Evolutionary conservation across 1,140 invertebrate species (phyloP), one percentile per base, ranked within the genome.

Genomic region (Drosophila tropicalis): DNA sequence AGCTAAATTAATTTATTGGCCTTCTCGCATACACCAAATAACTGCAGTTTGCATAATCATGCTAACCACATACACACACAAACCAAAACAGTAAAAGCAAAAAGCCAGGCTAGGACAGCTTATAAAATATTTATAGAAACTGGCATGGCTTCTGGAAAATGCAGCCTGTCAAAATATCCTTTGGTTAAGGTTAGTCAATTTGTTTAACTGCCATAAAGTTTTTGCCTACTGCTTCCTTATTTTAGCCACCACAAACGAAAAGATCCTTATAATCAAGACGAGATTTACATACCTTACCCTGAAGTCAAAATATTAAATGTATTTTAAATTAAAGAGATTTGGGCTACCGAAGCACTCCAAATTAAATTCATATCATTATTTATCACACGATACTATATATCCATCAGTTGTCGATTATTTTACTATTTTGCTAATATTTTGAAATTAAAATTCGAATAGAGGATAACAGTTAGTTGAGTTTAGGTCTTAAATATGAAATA

Each of bases 1-100:
- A 67, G 81, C 84, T 72, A 89, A 90, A 89, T 89, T 89, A 89
- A 89, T 89, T 89, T 89, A 89, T 89, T 89, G 85, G 85, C 81
- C 74, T 84, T 64, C 81, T 74, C 70, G 68, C 80, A 89, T 89
- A 75, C 74, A 61, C 77, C 77, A 79, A 84, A 90, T 84, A 84
- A 72, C 81, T 90, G 77, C 84, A 90, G 85, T 79, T 89, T 89
- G 85, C 85, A 90, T 89, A 87, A 87, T 89, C 84, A 87, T 68
- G 73, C 22, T 58, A 63, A 9, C 39, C 51, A 71, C 29, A 67
- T 63, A 70, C 62, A 71, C 62, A 69, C 15, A 55, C 47, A 56
- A 41, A 56, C 17, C 25, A 22, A 34, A 13, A 6, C 41, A 51
- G 44, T 10, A 22, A 51, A 10, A n/a, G 17, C 1, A 47, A 47